phyloP scores from a whole-genome alignment of 2,888 invertebrate species.

The Sabellastarte sp. region DNA sequence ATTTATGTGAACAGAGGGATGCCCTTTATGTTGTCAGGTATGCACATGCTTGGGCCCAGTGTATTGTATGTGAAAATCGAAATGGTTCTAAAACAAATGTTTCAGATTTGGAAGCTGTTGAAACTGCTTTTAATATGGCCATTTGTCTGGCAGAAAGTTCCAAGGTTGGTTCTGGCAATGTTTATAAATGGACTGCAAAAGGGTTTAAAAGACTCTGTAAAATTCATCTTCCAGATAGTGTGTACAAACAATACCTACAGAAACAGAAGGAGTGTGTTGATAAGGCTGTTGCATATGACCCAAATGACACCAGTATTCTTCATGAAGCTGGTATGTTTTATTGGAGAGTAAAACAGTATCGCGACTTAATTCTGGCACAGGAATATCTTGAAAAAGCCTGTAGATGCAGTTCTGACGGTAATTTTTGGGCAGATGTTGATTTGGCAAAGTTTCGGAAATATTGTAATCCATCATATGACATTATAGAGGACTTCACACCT shows the following conservation, averaged over 20 bases:
- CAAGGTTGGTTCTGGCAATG: neutral
- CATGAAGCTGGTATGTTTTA: neutral
- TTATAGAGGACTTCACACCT: neutral
- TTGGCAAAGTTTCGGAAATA: neutral
- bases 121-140: neutral
- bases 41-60: neutral
- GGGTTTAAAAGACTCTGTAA: neutral
- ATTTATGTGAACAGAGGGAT: neutral
- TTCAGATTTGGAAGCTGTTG: neutral
- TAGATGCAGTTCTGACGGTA: neutral
- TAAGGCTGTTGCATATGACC: neutral
- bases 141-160: neutral
- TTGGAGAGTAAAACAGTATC: neutral
- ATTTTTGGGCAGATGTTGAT: neutral
- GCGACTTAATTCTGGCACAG: neutral
- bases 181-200: neutral
- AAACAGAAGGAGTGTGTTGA: neutral
- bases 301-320: neutral
- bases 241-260: neutral
- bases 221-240: neutral
- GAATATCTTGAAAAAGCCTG: neutral
- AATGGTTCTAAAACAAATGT: neutral
- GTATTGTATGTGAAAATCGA: neutral
- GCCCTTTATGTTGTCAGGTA: neutral
- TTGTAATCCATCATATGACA: neutral